Conservation (phyloP, 2,797 vertebrate species). For the Setipinna tenuifilis region DNA sequence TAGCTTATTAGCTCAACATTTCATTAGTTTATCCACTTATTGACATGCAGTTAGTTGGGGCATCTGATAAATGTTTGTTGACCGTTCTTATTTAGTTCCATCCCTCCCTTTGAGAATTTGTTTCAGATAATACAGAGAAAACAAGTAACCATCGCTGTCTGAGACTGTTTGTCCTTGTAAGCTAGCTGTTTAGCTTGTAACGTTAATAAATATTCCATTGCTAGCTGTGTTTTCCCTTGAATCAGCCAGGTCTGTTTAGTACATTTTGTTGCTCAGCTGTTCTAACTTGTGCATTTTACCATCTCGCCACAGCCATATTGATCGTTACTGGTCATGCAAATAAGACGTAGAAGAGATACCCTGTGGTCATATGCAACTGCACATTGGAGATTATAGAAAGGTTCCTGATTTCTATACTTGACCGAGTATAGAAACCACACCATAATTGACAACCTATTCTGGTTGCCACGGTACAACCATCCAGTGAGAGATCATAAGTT, state of each 20-base stretch:
- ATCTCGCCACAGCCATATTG: background rate
- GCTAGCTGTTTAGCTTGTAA: slow-evolving; percentile 8
- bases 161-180: background rate
- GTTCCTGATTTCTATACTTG: slow-evolving; percentile 11
- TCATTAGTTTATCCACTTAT: background rate
- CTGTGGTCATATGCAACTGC: background rate
- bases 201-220: slow-evolving; percentile 12
- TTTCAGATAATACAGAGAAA: background rate
- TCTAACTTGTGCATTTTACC: background rate
- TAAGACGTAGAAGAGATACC: background rate
- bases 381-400: background rate
- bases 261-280: background rate
- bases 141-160: background rate
- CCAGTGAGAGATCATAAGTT: background rate
- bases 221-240: slow-evolving; percentile 1
- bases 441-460: slow-evolving; percentile 15
- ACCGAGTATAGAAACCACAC: slow-evolving; percentile 4
- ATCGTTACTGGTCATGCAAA: background rate
- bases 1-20: background rate
- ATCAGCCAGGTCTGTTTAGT: background rate
- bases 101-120: background rate
- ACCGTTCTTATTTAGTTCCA: background rate
- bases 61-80: background rate
- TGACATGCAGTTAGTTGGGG: background rate
- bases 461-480: slow-evolving; percentile 2